Evolutionary conservation across 2,888 invertebrate genomes (phyloP).

Genomic region (Agrochola lychnidis): DNA sequence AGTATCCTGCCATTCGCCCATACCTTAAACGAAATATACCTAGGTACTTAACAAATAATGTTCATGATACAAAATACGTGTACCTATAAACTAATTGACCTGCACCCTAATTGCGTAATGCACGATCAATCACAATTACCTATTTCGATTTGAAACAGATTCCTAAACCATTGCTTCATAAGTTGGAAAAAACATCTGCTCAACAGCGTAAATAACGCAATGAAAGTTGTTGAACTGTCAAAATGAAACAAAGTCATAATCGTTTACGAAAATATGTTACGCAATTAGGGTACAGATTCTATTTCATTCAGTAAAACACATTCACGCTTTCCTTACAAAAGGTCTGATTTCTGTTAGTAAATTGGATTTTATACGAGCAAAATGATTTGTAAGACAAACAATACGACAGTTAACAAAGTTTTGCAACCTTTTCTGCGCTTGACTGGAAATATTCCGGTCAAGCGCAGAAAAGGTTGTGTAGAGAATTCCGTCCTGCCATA

Average conservation of each 20-base stretch:
- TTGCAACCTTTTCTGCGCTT: conserved; percentile 37
- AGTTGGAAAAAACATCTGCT: too few relatives aligned
- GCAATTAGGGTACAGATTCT: conserved; percentile 5
- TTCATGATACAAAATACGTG: neutral
- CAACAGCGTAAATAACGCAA: too few relatives aligned
- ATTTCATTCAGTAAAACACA: conserved; percentile 38
- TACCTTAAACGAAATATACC: conserved; percentile 9
- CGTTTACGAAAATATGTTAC: too few relatives aligned
- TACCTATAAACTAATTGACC: conserved; percentile 21
- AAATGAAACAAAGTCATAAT: too few relatives aligned
- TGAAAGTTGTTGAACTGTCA: too few relatives aligned
- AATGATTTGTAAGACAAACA: conserved; percentile 52
- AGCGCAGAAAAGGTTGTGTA: conserved; percentile 2
- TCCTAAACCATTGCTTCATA: too few relatives aligned
- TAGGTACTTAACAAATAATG: conserved; percentile 1
- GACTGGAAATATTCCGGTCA: conserved; percentile 20
- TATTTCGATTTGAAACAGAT: too few relatives aligned
- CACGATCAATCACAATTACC: too few relatives aligned
- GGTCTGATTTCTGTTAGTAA: conserved; percentile 40
- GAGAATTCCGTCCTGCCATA: conserved; percentile 4
- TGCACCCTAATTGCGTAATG: too few relatives aligned
- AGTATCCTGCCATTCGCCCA: neutral
- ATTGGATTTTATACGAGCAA: conserved; percentile 46
- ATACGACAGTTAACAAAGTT: conserved; percentile 50
- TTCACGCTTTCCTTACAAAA: conserved; percentile 42